These are phyloP conservation scores for Atopsyche davidsoni DNA, from an alignment of 1,140 invertebrate genomes.

Conservation along the genomic window DNA sequence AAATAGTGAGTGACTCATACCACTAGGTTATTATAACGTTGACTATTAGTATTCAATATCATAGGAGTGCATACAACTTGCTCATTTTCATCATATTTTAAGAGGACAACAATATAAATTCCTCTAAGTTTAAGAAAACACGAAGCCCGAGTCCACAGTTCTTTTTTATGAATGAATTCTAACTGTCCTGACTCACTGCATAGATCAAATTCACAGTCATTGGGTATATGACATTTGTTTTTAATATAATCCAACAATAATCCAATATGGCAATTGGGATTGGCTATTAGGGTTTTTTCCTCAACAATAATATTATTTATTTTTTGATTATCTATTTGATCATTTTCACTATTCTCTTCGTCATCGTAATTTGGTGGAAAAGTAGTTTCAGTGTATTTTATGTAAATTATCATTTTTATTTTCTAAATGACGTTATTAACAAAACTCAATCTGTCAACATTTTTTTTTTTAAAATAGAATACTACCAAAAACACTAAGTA, in stretches of 20 bases:
- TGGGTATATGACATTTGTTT: conserved; percentile 3
- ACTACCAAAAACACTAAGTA: too few species aligned
- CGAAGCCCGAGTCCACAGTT: not conserved
- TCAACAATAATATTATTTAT: not conserved
- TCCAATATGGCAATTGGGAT: conserved; percentile 7
- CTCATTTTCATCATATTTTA: too few species aligned
- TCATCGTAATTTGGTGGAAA: not conserved
- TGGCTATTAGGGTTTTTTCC: conserved; percentile 1
- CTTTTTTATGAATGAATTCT: not conserved
- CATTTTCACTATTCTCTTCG: not conserved
- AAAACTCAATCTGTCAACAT: too few species aligned
- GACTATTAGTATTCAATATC: too few species aligned
- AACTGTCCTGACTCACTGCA: not conserved
- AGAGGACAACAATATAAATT: conserved; percentile 2
- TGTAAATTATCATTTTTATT: conserved; percentile 6
- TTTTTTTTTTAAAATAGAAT: too few species aligned
- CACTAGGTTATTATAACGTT: too few species aligned
- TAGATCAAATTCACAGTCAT: not conserved
- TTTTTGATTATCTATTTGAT: conserved; percentile 3
- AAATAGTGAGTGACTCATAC: too few species aligned
- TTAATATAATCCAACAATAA: conserved; percentile 4
- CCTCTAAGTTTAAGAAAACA: not conserved
- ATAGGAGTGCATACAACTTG: too few species aligned
- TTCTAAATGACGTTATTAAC: too few species aligned
- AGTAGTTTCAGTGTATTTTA: conserved; percentile 7